These are phyloP conservation scores for Gallinago stenura DNA, from an alignment of 2,797 vertebrate species.

Conservation along the genomic window DNA sequence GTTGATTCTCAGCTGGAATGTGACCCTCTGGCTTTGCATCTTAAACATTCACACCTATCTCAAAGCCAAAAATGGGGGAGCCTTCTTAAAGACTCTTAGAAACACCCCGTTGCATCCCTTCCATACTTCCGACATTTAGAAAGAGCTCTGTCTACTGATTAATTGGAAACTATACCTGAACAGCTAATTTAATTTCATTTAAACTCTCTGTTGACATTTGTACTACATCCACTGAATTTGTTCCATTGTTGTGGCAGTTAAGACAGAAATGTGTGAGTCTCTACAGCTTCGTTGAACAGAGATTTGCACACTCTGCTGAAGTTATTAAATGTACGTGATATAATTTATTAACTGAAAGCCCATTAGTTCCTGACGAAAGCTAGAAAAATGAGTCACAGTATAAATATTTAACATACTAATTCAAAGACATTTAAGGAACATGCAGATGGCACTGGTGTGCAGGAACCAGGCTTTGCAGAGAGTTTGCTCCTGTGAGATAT, in stretches of 20 bases:
- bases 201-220: background rate
- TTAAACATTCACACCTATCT: background rate
- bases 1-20: background rate
- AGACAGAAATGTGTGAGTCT: background rate
- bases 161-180: background rate
- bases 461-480: background rate
- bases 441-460: background rate
- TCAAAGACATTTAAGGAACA: background rate
- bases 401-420: constrained; percentile 30
- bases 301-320: background rate
- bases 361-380: background rate
- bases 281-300: background rate
- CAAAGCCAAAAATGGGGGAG: background rate
- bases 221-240: background rate
- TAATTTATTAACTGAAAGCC: constrained; percentile 15
- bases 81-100: background rate
- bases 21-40: background rate
- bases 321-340: background rate
- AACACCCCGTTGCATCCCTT: background rate
- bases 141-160: background rate
- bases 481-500: background rate
- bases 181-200: background rate
- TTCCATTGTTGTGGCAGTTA: background rate
- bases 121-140: background rate
- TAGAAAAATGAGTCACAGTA: background rate